A percentile compares a stretch with the other conserved stretches of the same genome.
These are phyloP conservation scores for Fissipunctia ypsillon DNA, from an alignment of 2,888 invertebrate species.

Conservation along the genomic window DNA sequence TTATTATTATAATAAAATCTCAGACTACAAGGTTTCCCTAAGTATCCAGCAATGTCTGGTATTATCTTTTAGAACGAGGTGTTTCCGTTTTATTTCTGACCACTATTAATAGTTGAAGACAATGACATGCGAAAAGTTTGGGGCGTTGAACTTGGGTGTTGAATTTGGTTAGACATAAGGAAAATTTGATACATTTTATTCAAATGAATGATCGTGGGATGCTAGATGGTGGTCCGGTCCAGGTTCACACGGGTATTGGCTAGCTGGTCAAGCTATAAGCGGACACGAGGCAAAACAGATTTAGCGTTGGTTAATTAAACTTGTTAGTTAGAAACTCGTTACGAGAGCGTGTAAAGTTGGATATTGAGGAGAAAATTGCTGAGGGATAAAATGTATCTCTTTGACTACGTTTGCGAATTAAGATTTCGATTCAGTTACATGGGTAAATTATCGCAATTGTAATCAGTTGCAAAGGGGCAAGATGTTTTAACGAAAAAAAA, in stretches of 20 bases:
- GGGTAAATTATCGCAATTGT: background rate
- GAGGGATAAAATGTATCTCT: constrained; percentile 39
- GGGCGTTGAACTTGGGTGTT: constrained; percentile 34
- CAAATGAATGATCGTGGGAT: constrained; percentile 14
- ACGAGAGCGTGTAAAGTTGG: constrained; percentile 55
- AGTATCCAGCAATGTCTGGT: constrained; percentile 49
- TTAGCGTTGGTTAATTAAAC: constrained; percentile 65
- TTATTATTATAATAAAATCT: constrained; percentile 85
- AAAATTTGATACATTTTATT: constrained; percentile 14
- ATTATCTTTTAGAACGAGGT: constrained; percentile 12
- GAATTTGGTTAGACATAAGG: background rate
- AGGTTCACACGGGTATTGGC: constrained; percentile 37
- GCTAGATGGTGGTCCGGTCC: background rate
- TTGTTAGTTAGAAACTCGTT: constrained; percentile 63
- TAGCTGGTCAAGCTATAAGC: constrained; percentile 37
- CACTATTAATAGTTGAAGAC: constrained; percentile 18
- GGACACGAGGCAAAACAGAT: constrained; percentile 48
- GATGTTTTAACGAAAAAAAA: background rate
- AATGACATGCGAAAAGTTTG: constrained; percentile 11
- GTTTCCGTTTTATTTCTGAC: constrained; percentile 22
- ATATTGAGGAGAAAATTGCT: constrained; percentile 57
- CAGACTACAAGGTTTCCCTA: constrained; percentile 78
- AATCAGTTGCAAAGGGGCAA: too few relatives aligned
- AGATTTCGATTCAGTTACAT: background rate
- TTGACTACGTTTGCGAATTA: constrained; percentile 29